These are phyloP conservation scores for Eremobia ochroleuca DNA, from an alignment of 2,888 invertebrate species.

Conservation along the genomic window DNA sequence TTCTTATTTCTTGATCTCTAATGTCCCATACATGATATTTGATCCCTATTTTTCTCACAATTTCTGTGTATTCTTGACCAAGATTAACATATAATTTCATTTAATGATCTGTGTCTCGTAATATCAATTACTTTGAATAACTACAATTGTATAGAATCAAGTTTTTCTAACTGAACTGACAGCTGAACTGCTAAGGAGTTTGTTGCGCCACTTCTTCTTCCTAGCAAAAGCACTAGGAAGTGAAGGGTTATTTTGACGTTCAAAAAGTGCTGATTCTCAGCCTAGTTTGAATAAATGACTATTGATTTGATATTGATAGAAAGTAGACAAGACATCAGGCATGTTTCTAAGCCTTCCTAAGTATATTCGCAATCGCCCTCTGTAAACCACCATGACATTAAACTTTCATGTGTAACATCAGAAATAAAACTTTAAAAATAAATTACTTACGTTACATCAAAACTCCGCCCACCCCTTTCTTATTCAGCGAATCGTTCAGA, in stretches of 20 bases:
- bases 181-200: too few species aligned
- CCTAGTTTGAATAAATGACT: too few species aligned
- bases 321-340: neutral
- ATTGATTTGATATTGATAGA: neutral
- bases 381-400: neutral
- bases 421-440: conserved; percentile 8
- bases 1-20: neutral
- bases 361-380: neutral
- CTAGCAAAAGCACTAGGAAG: too few species aligned
- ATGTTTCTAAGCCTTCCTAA: neutral
- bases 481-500: conserved; percentile 42
- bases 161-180: too few species aligned
- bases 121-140: neutral
- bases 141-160: neutral
- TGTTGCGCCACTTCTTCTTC: too few species aligned
- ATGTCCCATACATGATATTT: neutral
- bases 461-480: conserved; percentile 6
- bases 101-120: too few species aligned
- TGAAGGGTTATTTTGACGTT: too few species aligned
- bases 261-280: too few species aligned
- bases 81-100: neutral
- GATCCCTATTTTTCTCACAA: neutral
- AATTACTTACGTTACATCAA: neutral
- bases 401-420: neutral
- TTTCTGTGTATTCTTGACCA: neutral